Evolutionary conservation across 2,797 vertebrate species (phyloP), one percentile per base, ranked within the genome.

Genomic region (Chelon labrosus): DNA sequence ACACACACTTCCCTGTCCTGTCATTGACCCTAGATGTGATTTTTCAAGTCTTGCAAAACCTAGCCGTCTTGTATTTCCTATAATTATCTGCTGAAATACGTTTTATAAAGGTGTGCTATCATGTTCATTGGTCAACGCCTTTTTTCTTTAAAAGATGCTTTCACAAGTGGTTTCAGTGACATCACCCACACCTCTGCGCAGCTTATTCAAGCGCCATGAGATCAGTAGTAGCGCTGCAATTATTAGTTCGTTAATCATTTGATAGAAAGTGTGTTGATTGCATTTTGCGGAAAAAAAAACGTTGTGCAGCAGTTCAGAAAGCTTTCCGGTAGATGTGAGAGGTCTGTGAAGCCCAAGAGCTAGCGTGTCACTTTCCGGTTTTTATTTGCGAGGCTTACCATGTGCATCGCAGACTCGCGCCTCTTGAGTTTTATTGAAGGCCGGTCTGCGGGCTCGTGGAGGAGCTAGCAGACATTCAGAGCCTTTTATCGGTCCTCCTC

Each of bases 401-500:
- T 60, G 38, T 63, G 50, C 56, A 63, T 71, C 7, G 2, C 39
- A 22, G 58, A 65, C 27, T 44, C 5, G 1, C 13, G 52, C 52
- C 46, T 54, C 42, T 50, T 41, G 22, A 60, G 20, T 57, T 57
- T 64, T 25, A 35, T 61, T 75, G 22, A 59, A 67, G 70, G 55
- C 46, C 39, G 17, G 70, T 75, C 50, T 53, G 54, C n/a, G 67
- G 59, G 57, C 65, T 65, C 85, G 74, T 81, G 77, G 70, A 87
- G 70, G 65, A 86, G 73, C 31, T 35, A 35, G 31, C 17, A 51
- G 75, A 62, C 57, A 13, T 58, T 77, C 70, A 86, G 85, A 90
- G 82, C 68, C 74, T 79, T 90, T 91, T 92, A 89, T 91, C 88
- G 65, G 82, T 70, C 84, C 75, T 38, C 60, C 86, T 76, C 89